Evolutionary conservation across 2,797 vertebrate species (phyloP), one percentile per base, ranked within the genome.

Genomic region (Danio albolineatus): DNA sequence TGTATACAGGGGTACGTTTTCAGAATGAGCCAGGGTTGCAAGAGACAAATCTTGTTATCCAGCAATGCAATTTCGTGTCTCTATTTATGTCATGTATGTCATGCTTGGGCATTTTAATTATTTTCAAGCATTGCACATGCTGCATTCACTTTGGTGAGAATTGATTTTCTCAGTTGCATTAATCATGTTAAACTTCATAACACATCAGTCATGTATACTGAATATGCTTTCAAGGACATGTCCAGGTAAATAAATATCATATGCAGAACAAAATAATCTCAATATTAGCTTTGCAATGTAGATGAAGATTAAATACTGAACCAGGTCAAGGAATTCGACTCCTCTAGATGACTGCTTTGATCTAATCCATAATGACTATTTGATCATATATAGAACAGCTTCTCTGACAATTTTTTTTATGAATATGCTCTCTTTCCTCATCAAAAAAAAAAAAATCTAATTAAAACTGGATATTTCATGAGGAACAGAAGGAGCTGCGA

Each of bases 401-500:
- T 77, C n/a, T 57, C 21, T 10, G 0, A 46, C n/a, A n/a, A 44
- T 46, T 0, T 6, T 4, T 66, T 77, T 69, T 49, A 59, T 19
- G 10, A 21, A 28, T 9, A 8, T 56, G 9, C 28, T 39, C 39
- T 44, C 3, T 56, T 48, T 14, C 17, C 43, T 48, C 12, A 28
- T 28, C 28, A 28, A 38, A 39, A 41, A 19, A 17, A 38, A 46
- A 7, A 17, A 77, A 48, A 39, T 39, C 21, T 38, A 16, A 76
- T 76, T 66, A 17, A 57, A 76, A 67, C 48, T 6, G 1, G 8
- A 59, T 12, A 6, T 61, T 49, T 69, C 4, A 5, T 28, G 36
- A 53, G 53, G 53, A 67, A 53, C 36, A n/a, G 17, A 67, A 73
- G 56, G 60, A 61, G 19, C 6, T 36, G 13, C 19, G n/a, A 43